Evolutionary conservation across 2,888 invertebrate genomes (phyloP).

Genomic region (Agrilus cyanescens): DNA sequence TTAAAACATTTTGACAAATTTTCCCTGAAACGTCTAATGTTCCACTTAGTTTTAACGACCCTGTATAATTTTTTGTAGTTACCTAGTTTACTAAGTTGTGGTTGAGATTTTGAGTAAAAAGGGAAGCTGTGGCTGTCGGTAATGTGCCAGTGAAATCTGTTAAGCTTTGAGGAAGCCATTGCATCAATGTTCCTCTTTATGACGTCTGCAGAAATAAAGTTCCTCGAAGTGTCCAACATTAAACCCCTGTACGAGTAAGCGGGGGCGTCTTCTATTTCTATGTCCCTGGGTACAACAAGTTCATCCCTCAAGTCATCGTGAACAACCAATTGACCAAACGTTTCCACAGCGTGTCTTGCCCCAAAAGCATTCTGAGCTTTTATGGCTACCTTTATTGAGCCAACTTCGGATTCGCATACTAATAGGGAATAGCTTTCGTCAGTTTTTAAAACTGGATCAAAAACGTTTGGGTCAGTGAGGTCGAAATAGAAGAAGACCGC

Average conservation of each 20-base stretch:
- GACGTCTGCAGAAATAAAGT: slow-evolving; percentile 62
- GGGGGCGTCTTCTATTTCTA: slow-evolving; percentile 62
- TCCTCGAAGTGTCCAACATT: slow-evolving; percentile 81
- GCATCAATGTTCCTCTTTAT: slow-evolving; percentile 71
- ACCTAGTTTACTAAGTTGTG: slow-evolving; percentile 50
- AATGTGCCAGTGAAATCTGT: slow-evolving; percentile 91
- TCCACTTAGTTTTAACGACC: too few species aligned
- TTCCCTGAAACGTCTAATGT: too few species aligned
- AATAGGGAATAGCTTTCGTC: slow-evolving; percentile 47
- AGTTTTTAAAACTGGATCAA: slow-evolving; percentile 38
- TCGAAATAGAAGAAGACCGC: slow-evolving; percentile 31
- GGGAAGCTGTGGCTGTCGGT: slow-evolving; percentile 93
- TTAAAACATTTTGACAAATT: too few species aligned
- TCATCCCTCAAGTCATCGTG: slow-evolving; percentile 51
- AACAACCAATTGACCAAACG: slow-evolving; percentile 53
- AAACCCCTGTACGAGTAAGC: slow-evolving; percentile 81
- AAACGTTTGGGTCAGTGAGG: slow-evolving; percentile 19
- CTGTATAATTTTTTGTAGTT: too few species aligned
- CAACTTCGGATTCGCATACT: slow-evolving; percentile 34
- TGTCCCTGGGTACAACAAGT: slow-evolving; percentile 50
- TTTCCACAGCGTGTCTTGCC: slow-evolving; percentile 54
- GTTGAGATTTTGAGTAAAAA: slow-evolving; percentile 61
- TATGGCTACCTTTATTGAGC: slow-evolving; percentile 44
- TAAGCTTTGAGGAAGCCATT: slow-evolving; percentile 84
- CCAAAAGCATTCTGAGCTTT: slow-evolving; percentile 52